Percentiles rank a stretch among this genome's conserved stretches.
Conservation (phyloP, 2,797 vertebrate species). For the Sebastes cheni region DNA sequence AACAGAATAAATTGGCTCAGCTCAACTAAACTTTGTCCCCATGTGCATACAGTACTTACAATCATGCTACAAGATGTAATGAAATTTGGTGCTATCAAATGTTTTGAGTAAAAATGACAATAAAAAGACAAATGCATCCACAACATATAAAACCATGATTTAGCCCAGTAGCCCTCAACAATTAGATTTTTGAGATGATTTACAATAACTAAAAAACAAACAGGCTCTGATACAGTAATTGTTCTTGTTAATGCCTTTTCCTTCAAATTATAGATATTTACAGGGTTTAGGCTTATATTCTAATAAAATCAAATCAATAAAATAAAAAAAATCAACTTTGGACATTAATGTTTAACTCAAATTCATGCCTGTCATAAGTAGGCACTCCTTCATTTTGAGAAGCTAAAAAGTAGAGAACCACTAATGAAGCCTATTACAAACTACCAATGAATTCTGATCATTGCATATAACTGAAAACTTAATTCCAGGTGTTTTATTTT, state of each 20-base stretch:
- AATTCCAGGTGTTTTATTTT: conserved; percentile 6
- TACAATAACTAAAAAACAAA: neutral
- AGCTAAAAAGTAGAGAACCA: conserved; percentile 10
- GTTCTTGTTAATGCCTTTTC: neutral
- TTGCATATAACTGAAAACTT: conserved; percentile 8
- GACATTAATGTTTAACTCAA: neutral
- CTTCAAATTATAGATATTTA: conserved; percentile 47
- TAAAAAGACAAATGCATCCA: conserved; percentile 37
- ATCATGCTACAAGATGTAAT: conserved; percentile 64
- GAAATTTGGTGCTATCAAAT: conserved; percentile 52
- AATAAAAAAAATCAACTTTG: neutral
- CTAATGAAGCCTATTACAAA: neutral
- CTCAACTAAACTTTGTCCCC: conserved; percentile 18
- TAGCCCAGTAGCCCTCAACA: conserved; percentile 21
- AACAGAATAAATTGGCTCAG: conserved; percentile 9
- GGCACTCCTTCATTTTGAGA: neutral
- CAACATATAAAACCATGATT: conserved; percentile 26
- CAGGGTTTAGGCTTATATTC: conserved; percentile 7
- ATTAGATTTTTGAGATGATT: neutral
- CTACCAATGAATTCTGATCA: conserved; percentile 15
- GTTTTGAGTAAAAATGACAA: conserved; percentile 37
- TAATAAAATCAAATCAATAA: neutral
- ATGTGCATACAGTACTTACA: conserved; percentile 56
- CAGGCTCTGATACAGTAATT: neutral
- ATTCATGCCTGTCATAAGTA: neutral